These are phyloP conservation scores for Boleophthalmus pectinirostris DNA, from an alignment of 2,113 vertebrate species.

Conservation along the genomic window DNA sequence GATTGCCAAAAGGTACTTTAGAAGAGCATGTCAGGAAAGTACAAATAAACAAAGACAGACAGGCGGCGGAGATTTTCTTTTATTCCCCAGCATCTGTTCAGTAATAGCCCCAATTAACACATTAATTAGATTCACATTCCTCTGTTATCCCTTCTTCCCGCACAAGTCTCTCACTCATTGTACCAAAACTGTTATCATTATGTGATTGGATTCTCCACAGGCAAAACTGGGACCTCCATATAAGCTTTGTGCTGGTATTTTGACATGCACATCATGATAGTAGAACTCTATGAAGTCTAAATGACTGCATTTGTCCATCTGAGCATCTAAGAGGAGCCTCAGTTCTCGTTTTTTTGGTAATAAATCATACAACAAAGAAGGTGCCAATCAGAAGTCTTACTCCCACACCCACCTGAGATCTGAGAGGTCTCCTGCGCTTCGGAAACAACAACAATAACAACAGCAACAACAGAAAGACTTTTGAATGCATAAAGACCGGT, in stretches of 20 bases:
- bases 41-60: conserved; percentile 59
- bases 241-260: conserved; percentile 12
- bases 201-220: conserved; percentile 10
- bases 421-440: conserved; percentile 51
- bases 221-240: conserved; percentile 18
- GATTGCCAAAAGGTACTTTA: conserved; percentile 65
- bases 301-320: conserved; percentile 48
- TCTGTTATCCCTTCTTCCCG: conserved; percentile 33
- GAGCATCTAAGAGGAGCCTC: conserved; percentile 36
- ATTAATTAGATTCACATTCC: conserved; percentile 62
- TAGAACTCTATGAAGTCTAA: conserved; percentile 21
- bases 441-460: conserved; percentile 67
- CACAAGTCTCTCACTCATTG: conserved; percentile 18
- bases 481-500: conserved; percentile 56
- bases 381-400: conserved; percentile 45
- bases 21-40: conserved; percentile 34
- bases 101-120: conserved; percentile 66
- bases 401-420: conserved; percentile 49
- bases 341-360: conserved; percentile 53
- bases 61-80: conserved; percentile 49
- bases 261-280: conserved; percentile 18
- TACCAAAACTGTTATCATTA: conserved; percentile 20
- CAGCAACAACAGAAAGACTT: conserved; percentile 68
- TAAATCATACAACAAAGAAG: conserved; percentile 70
- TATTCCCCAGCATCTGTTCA: conserved; percentile 66